Evolutionary conservation across 2,113 vertebrate species (phyloP).

Genomic region (Martes martes): DNA sequence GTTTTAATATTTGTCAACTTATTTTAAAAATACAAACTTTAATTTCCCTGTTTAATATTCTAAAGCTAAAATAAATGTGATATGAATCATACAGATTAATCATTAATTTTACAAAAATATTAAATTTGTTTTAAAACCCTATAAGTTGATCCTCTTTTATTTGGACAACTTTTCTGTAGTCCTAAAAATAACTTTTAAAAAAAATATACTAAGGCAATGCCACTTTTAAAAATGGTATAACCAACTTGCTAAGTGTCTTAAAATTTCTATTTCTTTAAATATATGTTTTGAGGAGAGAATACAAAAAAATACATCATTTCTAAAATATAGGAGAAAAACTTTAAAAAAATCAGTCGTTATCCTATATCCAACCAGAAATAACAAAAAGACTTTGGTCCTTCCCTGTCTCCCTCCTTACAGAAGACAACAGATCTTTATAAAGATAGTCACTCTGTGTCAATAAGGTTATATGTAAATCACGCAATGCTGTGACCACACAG

Average conservation of each 20-base stretch:
- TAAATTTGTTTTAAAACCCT: not conserved
- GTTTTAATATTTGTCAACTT: not conserved
- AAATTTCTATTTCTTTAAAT: not conserved
- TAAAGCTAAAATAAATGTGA: not conserved
- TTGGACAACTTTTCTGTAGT: not conserved
- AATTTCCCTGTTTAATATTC: not conserved
- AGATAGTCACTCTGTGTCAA: not conserved
- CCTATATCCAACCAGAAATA: not conserved
- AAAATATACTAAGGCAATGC: not conserved
- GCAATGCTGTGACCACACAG: not conserved
- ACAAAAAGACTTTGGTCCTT: not conserved
- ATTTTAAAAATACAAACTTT: not conserved
- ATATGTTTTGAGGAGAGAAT: not conserved
- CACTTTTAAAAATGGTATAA: not conserved
- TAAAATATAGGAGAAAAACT: not conserved
- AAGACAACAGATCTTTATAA: not conserved
- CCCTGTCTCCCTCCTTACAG: rapidly evolving
- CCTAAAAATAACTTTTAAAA: not conserved
- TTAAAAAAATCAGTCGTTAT: not conserved
- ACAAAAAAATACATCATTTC: not conserved
- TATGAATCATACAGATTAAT: not conserved
- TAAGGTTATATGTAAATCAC: not conserved
- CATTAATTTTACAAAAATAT: not conserved
- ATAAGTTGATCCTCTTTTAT: not conserved
- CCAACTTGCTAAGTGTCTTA: not conserved